A percentile compares a stretch with the other conserved stretches of the same genome.
Conservation (phyloP, 2,888 invertebrate species). For the Myopa testacea region DNA sequence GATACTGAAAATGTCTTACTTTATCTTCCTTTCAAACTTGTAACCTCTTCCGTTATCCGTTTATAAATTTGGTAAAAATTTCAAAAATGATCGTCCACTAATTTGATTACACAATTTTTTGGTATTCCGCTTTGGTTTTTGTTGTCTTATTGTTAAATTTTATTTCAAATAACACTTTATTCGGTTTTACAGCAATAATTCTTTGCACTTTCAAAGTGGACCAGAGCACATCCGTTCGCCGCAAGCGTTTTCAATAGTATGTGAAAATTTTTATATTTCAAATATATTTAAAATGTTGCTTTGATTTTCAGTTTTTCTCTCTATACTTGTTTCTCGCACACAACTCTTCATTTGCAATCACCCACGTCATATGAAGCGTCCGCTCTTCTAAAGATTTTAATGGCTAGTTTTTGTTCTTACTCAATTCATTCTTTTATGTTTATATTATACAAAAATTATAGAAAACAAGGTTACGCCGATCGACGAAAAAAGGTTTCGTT, state of each 20-base stretch:
- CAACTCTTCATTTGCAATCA: neutral
- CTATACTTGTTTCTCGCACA: neutral
- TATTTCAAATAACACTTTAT: neutral
- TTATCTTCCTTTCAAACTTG: neutral
- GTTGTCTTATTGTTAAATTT: neutral
- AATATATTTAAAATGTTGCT: conserved; percentile 44
- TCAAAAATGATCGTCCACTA: no score
- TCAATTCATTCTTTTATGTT: no score
- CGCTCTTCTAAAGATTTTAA: neutral
- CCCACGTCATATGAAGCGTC: neutral
- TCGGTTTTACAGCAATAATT: conserved; percentile 12
- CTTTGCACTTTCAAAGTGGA: neutral
- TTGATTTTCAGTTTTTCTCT: conserved; percentile 16
- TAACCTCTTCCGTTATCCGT: neutral
- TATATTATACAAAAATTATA: no score
- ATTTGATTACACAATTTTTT: conserved; percentile 28
- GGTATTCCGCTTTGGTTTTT: neutral
- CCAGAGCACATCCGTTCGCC: conserved; percentile 43
- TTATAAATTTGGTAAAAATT: no score
- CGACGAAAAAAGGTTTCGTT: no score
- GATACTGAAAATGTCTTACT: conserved; percentile 7
- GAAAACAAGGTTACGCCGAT: no score
- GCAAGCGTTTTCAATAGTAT: conserved; percentile 44
- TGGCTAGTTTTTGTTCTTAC: no score
- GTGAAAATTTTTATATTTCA: conserved; percentile 43